These are phyloP conservation scores for Epicauta chinensis DNA, from an alignment of 1,140 invertebrate species.

Conservation along the genomic window DNA sequence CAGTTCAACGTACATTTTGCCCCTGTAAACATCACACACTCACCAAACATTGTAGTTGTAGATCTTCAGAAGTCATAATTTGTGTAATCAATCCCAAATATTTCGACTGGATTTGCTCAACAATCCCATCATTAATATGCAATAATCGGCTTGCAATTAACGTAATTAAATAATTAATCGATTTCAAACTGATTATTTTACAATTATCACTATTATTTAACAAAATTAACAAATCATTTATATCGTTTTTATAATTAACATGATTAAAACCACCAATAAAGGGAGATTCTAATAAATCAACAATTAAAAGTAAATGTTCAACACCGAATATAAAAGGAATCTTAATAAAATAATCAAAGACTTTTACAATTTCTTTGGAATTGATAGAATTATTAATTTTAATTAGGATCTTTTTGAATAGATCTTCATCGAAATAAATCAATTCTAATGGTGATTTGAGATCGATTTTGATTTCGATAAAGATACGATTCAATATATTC, in stretches of 20 bases:
- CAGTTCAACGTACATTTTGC: too few relatives aligned
- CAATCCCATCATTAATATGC: too few relatives aligned
- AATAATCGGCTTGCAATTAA: too few relatives aligned
- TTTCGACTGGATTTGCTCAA: neutral
- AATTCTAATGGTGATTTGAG: constrained; percentile 6
- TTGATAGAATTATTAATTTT: constrained; percentile 16
- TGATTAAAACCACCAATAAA: constrained; percentile 3
- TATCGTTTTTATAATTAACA: constrained; percentile 8
- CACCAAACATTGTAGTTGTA: constrained; percentile 18
- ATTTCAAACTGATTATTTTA: too few relatives aligned
- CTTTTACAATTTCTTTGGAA: constrained; percentile 15
- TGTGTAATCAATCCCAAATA: neutral
- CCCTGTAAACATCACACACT: too few relatives aligned
- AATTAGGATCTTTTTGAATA: constrained; percentile 10
- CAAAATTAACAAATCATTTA: constrained; percentile 11
- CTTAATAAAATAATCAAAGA: constrained; percentile 18
- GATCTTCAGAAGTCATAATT: constrained; percentile 18
- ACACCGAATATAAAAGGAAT: constrained; percentile 15
- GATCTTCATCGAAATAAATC: constrained; percentile 24
- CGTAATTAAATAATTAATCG: too few relatives aligned
- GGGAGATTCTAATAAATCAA: constrained; percentile 23
- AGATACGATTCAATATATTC: constrained; percentile 6
- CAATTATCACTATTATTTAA: too few relatives aligned
- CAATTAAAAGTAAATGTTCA: constrained; percentile 26
- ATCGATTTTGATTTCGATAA: constrained; percentile 14